Evolutionary conservation across 2,797 vertebrate species (phyloP).

Genomic region (Urosaurus nigricauda): DNA sequence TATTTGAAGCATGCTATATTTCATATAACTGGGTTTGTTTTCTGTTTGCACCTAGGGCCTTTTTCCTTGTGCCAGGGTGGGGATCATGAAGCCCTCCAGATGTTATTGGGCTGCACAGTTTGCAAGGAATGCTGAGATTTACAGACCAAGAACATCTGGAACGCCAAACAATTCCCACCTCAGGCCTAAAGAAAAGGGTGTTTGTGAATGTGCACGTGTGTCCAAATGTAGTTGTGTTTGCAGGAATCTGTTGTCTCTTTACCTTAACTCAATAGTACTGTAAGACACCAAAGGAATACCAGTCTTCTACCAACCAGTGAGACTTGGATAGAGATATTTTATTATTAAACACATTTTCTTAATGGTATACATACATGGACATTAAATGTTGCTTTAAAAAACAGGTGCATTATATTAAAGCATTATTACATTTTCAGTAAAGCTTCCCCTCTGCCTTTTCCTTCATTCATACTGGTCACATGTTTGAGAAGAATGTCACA

Average conservation of each 20-base stretch:
- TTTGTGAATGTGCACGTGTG: too few relatives aligned
- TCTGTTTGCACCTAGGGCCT: neutral
- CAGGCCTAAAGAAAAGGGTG: neutral
- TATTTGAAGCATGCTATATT: neutral
- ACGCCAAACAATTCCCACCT: neutral
- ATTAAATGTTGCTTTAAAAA: conserved; percentile 14
- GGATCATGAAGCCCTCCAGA: too few relatives aligned
- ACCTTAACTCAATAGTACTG: neutral
- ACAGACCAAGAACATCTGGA: neutral
- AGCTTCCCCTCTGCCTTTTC: neutral
- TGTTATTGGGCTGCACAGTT: neutral
- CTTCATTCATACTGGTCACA: neutral
- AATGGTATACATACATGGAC: neutral
- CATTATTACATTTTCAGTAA: neutral
- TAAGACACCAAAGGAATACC: neutral
- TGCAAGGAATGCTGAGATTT: neutral
- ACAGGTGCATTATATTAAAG: neutral
- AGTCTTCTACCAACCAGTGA: neutral
- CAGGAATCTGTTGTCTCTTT: neutral
- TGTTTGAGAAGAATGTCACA: neutral
- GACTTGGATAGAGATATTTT: conserved; percentile 8
- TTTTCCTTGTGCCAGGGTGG: neutral
- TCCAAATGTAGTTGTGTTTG: neutral
- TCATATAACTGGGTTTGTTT: neutral
- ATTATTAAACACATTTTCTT: neutral